phyloP scores from a whole-genome alignment of 2,113 vertebrate species.

The Tapirus terrestris region DNA sequence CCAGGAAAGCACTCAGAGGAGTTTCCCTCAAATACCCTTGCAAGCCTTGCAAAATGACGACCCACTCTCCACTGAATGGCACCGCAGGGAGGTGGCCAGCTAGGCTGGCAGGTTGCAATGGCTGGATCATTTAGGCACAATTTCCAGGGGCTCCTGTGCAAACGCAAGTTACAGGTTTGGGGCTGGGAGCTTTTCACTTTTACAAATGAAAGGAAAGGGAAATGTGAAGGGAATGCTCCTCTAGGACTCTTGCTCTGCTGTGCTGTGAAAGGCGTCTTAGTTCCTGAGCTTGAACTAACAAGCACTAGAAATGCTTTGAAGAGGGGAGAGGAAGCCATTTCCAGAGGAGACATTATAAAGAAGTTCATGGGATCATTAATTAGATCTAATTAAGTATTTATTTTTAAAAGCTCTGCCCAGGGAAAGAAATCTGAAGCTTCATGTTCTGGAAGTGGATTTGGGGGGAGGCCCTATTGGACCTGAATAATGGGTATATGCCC shows the following conservation, averaged over 20 bases:
- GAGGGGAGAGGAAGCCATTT: background rate
- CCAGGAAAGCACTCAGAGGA: conserved; percentile 81
- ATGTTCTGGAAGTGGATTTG: background rate
- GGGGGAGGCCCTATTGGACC: background rate
- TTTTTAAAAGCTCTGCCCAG: conserved; percentile 28
- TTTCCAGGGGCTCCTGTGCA: background rate
- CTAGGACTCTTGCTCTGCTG: background rate
- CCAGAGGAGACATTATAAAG: background rate
- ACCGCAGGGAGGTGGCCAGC: background rate
- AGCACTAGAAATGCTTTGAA: background rate
- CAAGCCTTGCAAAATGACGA: conserved; percentile 57
- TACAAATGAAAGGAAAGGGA: background rate
- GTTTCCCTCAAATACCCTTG: conserved; percentile 69
- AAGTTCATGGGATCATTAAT: conserved; percentile 17
- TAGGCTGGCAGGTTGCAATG: background rate
- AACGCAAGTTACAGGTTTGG: background rate
- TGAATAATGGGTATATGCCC: background rate
- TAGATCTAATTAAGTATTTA: background rate
- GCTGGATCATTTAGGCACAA: background rate
- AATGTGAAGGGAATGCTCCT: background rate
- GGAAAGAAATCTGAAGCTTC: conserved; percentile 43
- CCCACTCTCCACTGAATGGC: background rate
- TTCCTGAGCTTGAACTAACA: background rate
- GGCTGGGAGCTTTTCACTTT: background rate
- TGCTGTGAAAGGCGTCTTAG: background rate